Evolutionary conservation across 2,113 vertebrate species (phyloP), one percentile per base, ranked within the genome.

Genomic region (Cephalopterus ornatus): DNA sequence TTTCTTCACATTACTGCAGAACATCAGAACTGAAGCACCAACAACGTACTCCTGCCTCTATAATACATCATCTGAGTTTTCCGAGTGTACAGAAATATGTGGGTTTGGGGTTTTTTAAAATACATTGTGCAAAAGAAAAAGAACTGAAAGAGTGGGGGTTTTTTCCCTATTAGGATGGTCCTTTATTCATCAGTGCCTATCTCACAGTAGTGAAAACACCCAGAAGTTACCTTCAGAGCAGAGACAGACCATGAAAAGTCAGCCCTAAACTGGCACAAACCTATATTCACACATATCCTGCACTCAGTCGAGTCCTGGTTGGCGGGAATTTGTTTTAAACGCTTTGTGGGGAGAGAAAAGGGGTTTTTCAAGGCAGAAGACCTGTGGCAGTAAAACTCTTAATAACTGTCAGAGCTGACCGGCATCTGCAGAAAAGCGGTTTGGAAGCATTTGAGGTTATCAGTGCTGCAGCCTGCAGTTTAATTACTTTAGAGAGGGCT

Each of bases 401-500:
- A 85, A 37, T 89, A 92, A 85, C 66, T 65, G 56, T 72, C 89
- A 86, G 65, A 65, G 77, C 92, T 92, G 93, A 63, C 58, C 16
- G 3, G 52, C 71, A 81, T 93, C 77, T 94, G 44, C 83, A 95
- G 90, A 83, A 93, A 82, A 77, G 56, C 63, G 71, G 37, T 93
- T 96, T 89, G 83, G 80, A 95, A 88, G 85, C 87, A 37, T 86
- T 46, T 5, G 8, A 90, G 61, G n/a, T 93, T 95, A 88, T 93
- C 92, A 74, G 14, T 91, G 76, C 82, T 10, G 6, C 47, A 83
- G 89, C 85, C 80, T 1, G 0, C 74, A 72, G 88, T 92, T 89
- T 94, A 94, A 95, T 92, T 97, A 95, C 89, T 92, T 89, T 58
- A 85, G 83, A 93, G 70, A 62, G 55, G 92, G 83, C 63, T 1